These are phyloP conservation scores for Perodicticus potto DNA, from an alignment of 2,797 vertebrate genomes.

Conservation along the genomic window DNA sequence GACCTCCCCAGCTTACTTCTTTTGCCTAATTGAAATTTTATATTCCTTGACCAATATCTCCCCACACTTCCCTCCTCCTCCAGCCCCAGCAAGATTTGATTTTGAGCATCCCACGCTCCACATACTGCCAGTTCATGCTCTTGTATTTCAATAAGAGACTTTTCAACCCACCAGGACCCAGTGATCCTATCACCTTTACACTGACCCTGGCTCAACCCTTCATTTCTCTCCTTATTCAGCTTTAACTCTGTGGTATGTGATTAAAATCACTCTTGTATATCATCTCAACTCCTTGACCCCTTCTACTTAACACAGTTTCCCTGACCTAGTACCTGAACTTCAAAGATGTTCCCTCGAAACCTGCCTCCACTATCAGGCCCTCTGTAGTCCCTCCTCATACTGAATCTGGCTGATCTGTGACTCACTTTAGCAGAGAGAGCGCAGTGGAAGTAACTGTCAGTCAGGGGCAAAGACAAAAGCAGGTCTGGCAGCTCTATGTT, in stretches of 20 bases:
- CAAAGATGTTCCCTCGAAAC: background rate
- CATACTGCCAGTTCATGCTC: background rate
- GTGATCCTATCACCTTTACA: background rate
- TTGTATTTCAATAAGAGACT: background rate
- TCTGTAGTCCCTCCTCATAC: background rate
- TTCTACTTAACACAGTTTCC: background rate
- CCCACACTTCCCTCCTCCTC: background rate
- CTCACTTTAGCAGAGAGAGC: background rate
- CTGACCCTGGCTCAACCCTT: background rate
- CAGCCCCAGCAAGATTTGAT: background rate
- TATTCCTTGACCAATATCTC: background rate
- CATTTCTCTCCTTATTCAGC: background rate
- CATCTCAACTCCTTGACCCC: background rate
- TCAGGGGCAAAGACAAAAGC: background rate
- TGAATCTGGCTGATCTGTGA: background rate
- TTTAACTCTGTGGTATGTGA: background rate
- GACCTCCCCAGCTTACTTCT: background rate
- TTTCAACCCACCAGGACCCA: background rate
- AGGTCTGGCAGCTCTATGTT: background rate
- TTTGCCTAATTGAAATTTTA: background rate
- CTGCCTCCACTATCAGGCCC: background rate
- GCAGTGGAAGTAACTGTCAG: background rate
- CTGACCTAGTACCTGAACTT: background rate
- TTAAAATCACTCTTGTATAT: background rate
- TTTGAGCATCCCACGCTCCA: background rate